These are phyloP conservation scores for Volucella zonaria DNA, from an alignment of 2,888 invertebrate species.

Conservation along the genomic window DNA sequence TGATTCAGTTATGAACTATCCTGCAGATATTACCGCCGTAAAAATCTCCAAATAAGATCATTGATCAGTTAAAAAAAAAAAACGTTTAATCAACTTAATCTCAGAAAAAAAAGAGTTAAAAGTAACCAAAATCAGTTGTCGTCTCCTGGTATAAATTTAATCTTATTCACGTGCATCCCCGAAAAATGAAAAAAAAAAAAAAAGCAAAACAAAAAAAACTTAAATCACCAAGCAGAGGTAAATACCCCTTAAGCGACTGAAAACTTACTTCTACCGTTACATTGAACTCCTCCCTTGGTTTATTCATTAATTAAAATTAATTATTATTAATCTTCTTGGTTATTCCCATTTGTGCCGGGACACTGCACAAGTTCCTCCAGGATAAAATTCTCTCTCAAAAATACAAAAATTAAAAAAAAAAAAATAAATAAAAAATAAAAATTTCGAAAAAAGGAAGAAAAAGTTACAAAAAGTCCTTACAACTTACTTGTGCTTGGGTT, in stretches of 20 bases:
- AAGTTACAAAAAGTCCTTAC: slow-evolving; percentile 56
- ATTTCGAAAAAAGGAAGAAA: slow-evolving; percentile 17
- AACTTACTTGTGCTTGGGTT: slow-evolving; percentile 48
- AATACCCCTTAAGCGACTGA: slow-evolving; percentile 51
- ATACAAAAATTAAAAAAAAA: too few species aligned
- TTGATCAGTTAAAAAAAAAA: too few species aligned
- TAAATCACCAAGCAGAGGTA: slow-evolving; percentile 35
- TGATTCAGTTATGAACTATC: too few species aligned
- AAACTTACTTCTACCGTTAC: slow-evolving; percentile 12
- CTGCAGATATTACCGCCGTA: too few species aligned
- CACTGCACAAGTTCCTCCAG: slow-evolving; percentile 38
- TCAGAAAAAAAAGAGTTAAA: too few species aligned
- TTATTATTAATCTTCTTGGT: slow-evolving; percentile 74
- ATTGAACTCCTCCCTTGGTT: slow-evolving; percentile 44
- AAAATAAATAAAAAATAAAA: slow-evolving; percentile 13
- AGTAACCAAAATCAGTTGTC: too few species aligned
- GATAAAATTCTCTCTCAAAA: slow-evolving; percentile 1
- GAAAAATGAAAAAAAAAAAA: slow-evolving; percentile 28
- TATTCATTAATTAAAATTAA: slow-evolving; percentile 73
- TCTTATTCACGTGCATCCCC: slow-evolving; percentile 49
- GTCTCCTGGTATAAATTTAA: slow-evolving; percentile 37
- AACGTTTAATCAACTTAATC: too few species aligned
- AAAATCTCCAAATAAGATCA: too few species aligned
- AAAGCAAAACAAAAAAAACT: slow-evolving; percentile 13
- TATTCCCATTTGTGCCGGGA: slow-evolving; percentile 73